Evolutionary conservation across 2,797 vertebrate genomes (phyloP).

Genomic region (Chrosomus eos): DNA sequence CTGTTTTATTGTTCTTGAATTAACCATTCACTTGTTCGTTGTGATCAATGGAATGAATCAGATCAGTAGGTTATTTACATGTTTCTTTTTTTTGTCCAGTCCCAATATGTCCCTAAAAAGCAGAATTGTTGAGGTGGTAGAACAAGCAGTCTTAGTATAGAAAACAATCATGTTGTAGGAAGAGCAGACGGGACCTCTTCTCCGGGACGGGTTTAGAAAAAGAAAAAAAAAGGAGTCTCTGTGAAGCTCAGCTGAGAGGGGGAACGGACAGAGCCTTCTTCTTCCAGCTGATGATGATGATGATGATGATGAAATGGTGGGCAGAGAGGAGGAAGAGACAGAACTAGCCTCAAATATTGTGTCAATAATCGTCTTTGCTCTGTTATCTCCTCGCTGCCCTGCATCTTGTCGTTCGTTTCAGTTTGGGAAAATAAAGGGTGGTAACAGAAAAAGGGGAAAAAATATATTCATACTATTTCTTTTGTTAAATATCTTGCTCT

Average conservation of each 20-base stretch:
- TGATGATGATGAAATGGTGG: slow-evolving; percentile 47
- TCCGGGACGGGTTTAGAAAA: slow-evolving; percentile 38
- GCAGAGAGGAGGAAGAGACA: slow-evolving; percentile 70
- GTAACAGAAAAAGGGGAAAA: slow-evolving; percentile 77
- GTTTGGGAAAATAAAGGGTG: slow-evolving; percentile 72
- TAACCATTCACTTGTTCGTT: slow-evolving; percentile 82
- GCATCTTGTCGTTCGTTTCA: slow-evolving; percentile 82
- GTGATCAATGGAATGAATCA: slow-evolving; percentile 86
- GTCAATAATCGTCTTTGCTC: slow-evolving; percentile 67
- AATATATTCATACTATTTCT: slow-evolving; percentile 82
- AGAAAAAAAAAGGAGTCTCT: slow-evolving; percentile 36
- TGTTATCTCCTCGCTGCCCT: slow-evolving; percentile 64
- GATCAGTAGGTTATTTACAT: slow-evolving; percentile 79
- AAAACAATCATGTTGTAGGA: slow-evolving; percentile 69
- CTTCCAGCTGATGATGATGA: no score
- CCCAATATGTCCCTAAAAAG: slow-evolving; percentile 72
- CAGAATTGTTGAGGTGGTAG: slow-evolving; percentile 66
- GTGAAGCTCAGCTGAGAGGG: slow-evolving; percentile 1
- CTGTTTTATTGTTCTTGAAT: slow-evolving; percentile 71
- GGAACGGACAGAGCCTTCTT: slow-evolving; percentile 6
- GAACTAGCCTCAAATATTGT: slow-evolving; percentile 71
- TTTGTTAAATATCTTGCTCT: slow-evolving; percentile 75
- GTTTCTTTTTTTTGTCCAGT: slow-evolving; percentile 64
- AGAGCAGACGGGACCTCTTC: slow-evolving; percentile 36
- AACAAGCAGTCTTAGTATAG: slow-evolving; percentile 70